Evolutionary conservation across 2,888 invertebrate species (phyloP), one percentile per base, ranked within the genome.

Genomic region (Trichogramma dendrolimi): DNA sequence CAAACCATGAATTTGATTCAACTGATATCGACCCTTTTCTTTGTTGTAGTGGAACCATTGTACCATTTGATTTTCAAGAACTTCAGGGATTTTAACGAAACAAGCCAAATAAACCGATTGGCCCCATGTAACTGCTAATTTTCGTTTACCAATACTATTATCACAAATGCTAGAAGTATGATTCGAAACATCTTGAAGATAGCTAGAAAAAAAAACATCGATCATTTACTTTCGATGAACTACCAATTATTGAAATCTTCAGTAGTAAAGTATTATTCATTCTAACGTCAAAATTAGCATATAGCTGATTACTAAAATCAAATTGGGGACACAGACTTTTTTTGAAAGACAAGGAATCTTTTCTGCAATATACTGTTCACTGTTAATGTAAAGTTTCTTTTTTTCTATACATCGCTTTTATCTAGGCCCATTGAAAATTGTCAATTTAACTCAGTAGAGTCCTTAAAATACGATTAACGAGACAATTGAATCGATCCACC

Each of bases 21-120:
- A 89, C 69, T 88, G 89, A 80, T 89, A 92, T 71, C 91, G 87
- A 67, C 92, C 93, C 73, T 91, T 92, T 71, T 94, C 93, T 74
- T 92, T 90, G 59, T 91, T 91, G 79, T 92, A 91, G 77, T 93
- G 92, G 77, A 87, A 92, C 93, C 93, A 93, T 47, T 89, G 89
- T 60, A 93, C 90, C 52, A 91, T 90, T 70, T 92, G 88, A 14
- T 91, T 88, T 62, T 89, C 88, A 52, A 93, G 80, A 4, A 92
- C 92, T 71, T 92, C 92, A 0, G 92, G 92, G 87, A 92, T 92
- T 79, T 92, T 92, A 58, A 94, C 87, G 77, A 94, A 93, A 80
- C 94, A 95, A 56, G 94, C 93, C 64, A 95, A 83, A 79, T 95
- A 94, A 54, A 95, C 85, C 75, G 93, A 94, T 80, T 95, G 94